Evolutionary conservation across 2,113 vertebrate species (phyloP).

Genomic region (Fulica atra): DNA sequence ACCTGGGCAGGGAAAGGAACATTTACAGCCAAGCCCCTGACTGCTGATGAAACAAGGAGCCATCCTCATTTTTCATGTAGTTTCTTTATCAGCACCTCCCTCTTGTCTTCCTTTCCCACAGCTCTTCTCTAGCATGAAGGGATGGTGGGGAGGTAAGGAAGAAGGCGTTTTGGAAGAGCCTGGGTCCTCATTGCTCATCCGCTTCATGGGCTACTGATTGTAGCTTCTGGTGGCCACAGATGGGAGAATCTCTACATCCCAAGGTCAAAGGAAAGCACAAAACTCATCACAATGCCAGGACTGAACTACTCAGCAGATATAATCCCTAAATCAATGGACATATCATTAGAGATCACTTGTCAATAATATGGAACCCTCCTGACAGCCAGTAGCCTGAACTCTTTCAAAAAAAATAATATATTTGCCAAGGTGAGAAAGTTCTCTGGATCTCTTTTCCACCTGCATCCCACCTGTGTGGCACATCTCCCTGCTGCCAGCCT

Average conservation of each 20-base stretch:
- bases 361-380: not conserved
- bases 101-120: not conserved
- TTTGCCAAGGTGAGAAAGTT: not conserved
- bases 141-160: not conserved
- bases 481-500: not conserved
- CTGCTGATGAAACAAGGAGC: not conserved
- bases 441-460: not conserved
- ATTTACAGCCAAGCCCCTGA: not conserved
- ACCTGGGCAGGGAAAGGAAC: not conserved
- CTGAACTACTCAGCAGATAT: not conserved
- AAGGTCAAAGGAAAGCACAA: not conserved
- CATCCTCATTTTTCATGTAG: not conserved
- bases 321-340: fast-evolving
- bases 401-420: fast-evolving
- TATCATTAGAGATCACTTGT: not conserved
- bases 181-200: not conserved
- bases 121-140: not conserved
- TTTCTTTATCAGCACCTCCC: not conserved
- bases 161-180: not conserved
- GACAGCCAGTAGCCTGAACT: not conserved
- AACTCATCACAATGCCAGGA: not conserved
- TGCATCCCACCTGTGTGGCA: not conserved
- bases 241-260: fast-evolving
- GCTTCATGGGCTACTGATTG: not conserved
- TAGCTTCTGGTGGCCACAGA: not conserved